Evolutionary conservation across 2,888 invertebrate species (phyloP), one percentile per base, ranked within the genome.

Genomic region (Bugulina stolonifera): DNA sequence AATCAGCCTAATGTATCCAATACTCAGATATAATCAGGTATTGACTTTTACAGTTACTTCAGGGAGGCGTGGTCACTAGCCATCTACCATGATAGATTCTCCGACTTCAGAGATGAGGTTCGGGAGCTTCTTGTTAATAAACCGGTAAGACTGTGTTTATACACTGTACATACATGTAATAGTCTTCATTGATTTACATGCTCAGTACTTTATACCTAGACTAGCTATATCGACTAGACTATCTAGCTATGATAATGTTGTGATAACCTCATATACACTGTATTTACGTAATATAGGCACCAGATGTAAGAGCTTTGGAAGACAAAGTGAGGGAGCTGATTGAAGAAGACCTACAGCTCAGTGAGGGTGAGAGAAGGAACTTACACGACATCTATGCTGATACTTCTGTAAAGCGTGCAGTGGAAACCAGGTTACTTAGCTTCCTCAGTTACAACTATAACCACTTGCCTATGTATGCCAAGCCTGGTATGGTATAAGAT

Each of bases 21-120:
- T n/a, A n/a, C 25, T 18, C 35, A 32, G 25, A 10, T 73, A 43
- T 43, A 43, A 43, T 43, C 18, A n/a, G n/a, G n/a, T n/a, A n/a
- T n/a, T n/a, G n/a, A 43, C 43, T 23, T 14, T 64, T 64, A 64
- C 64, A 84, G 83, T 22, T 85, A 78, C 75, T 82, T 85, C 77
- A 75, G 73, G 71, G 83, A 84, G 73, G 78, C 81, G 0, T 84
- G 84, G 84, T 73, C 79, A 35, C 75, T 82, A 77, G 81, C 83
- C 1, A 72, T 85, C 54, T 85, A 80, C 76, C 84, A 84, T 73
- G 85, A 85, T 76, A 77, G 84, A 72, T 85, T 84, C 77, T 75
- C 79, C 1, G 83, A 84, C 76, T 82, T 85, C 77, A 74, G 82
- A 29, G 83, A 83, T 71, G 85, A 85, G 76, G 77, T 84, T 22